Percentiles rank a stretch among this genome's conserved stretches.
Evolutionary conservation across 30 jellyfish, hydroid and myxozoan genomes (phyloP).

Genomic region (Haliclystus octoradiatus): DNA sequence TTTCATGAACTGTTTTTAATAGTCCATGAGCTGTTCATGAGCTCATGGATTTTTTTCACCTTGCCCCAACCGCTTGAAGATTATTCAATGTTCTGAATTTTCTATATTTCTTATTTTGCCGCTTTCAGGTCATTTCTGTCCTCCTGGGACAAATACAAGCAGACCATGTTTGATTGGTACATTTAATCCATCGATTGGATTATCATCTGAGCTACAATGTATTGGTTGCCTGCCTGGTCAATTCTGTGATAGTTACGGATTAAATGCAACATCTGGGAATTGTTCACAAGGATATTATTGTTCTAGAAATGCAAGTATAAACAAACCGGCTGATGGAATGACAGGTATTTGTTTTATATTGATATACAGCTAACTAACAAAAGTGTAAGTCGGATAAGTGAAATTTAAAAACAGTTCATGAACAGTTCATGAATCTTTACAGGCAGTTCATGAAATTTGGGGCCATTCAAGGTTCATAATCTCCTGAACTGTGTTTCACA

Average conservation of each 20-base stretch:
- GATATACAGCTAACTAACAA: not conserved
- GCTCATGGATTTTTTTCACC: no score
- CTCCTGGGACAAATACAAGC: conserved; percentile 70
- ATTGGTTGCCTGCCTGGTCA: conserved; percentile 70
- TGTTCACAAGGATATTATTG: conserved; percentile 85
- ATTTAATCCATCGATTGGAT: conserved; percentile 73
- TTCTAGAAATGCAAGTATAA: conserved; percentile 43
- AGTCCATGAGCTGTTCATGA: no score
- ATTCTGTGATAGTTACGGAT: conserved; percentile 73
- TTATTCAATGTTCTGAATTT: not conserved
- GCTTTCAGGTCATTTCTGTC: conserved; percentile 74
- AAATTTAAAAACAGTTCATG: no score
- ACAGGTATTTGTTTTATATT: conserved; percentile 28
- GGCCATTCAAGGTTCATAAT: no score
- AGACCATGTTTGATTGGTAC: conserved; percentile 86
- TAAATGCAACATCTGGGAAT: conserved; percentile 68
- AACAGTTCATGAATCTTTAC: no score
- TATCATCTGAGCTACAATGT: conserved; percentile 55
- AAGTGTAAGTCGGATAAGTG: no score
- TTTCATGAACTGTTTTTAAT: no score
- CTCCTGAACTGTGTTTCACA: no score
- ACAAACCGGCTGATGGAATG: conserved; percentile 51
- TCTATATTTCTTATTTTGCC: not conserved
- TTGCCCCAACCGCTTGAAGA: no score
- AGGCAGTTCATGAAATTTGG: no score